These are phyloP conservation scores for Hydropotes inermis DNA, from an alignment of 2,113 vertebrate species.

Conservation along the genomic window DNA sequence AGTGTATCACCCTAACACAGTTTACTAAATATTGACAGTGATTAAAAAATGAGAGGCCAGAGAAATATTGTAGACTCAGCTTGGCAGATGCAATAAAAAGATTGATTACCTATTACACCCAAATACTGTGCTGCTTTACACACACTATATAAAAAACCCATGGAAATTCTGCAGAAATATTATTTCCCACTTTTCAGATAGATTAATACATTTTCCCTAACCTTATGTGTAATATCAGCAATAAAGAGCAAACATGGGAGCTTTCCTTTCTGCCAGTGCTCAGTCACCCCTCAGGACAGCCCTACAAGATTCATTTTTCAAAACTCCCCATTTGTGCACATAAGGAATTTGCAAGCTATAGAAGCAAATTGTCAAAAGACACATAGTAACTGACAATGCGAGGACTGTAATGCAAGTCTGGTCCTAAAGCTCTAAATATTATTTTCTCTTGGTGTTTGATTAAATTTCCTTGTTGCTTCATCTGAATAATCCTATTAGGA, in stretches of 20 bases:
- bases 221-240: neutral
- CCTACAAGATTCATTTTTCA: neutral
- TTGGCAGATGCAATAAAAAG: neutral
- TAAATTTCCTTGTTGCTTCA: constrained; percentile 3
- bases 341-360: neutral
- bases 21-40: neutral
- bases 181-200: neutral
- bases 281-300: neutral
- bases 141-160: neutral
- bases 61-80: neutral
- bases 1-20: neutral
- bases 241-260: neutral
- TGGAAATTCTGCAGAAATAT: neutral
- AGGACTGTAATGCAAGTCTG: neutral
- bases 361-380: neutral
- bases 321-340: neutral
- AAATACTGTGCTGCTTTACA: neutral
- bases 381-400: neutral
- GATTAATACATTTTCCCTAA: neutral
- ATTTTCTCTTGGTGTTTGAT: neutral
- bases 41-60: neutral
- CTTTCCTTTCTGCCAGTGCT: neutral
- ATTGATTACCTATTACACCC: neutral
- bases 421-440: neutral
- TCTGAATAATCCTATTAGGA: neutral